Evolutionary conservation across 1,140 invertebrate genomes (phyloP).

Genomic region (Cyclina sinensis): DNA sequence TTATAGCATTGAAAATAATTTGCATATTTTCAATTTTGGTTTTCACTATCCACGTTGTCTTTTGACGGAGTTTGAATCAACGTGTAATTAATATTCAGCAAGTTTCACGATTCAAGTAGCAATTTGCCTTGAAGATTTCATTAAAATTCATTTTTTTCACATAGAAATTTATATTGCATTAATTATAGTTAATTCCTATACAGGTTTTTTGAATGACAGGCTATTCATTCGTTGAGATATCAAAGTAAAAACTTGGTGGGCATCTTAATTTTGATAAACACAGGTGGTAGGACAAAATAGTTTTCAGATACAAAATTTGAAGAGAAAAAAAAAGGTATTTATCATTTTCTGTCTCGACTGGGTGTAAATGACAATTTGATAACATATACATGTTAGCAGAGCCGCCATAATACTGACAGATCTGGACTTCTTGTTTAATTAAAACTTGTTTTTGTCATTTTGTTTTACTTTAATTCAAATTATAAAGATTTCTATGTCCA

Average conservation of each 20-base stretch:
- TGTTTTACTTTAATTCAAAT: too few species aligned
- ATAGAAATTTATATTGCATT: slow-evolving; percentile 68
- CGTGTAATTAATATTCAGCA: slow-evolving; percentile 65
- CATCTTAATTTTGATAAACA: slow-evolving; percentile 69
- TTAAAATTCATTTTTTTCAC: slow-evolving; percentile 67
- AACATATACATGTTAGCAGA: background rate
- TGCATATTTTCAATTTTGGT: slow-evolving; percentile 51
- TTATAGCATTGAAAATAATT: slow-evolving; percentile 38
- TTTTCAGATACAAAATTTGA: slow-evolving; percentile 54
- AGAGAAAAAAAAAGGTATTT: slow-evolving; percentile 57
- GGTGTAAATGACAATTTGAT: slow-evolving; percentile 12
- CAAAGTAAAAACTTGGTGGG: slow-evolving; percentile 63
- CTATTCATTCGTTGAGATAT: slow-evolving; percentile 51
- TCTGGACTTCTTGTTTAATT: too few species aligned
- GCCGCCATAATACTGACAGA: too few species aligned
- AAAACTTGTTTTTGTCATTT: too few species aligned
- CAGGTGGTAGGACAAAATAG: slow-evolving; percentile 62
- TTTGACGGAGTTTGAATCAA: slow-evolving; percentile 40
- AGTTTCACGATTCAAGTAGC: slow-evolving; percentile 37
- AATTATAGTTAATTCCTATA: slow-evolving; percentile 66
- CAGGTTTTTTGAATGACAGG: slow-evolving; percentile 40
- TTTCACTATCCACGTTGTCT: slow-evolving; percentile 47
- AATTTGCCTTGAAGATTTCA: slow-evolving; percentile 53
- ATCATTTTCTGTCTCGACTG: slow-evolving; percentile 51
- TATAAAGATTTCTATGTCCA: too few species aligned